These are phyloP conservation scores for Oxytorus armatus DNA, from an alignment of 2,888 invertebrate species.

Conservation along the genomic window DNA sequence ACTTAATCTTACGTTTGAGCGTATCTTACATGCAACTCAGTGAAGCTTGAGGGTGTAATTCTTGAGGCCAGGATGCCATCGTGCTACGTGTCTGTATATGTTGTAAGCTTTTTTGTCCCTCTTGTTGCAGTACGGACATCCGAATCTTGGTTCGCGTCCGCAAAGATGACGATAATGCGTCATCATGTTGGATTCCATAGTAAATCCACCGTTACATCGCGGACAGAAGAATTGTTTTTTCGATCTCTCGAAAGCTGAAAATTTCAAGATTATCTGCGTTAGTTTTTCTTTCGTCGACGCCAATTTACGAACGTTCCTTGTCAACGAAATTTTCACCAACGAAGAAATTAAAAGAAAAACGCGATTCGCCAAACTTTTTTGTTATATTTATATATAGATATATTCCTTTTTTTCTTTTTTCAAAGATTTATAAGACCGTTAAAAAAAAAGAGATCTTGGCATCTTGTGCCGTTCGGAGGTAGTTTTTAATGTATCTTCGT, in stretches of 20 bases:
- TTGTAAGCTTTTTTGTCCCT: slow-evolving; percentile 77
- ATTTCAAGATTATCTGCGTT: slow-evolving; percentile 41
- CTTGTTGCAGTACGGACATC: slow-evolving; percentile 78
- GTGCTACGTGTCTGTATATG: slow-evolving; percentile 77
- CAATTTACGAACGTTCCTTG: slow-evolving; percentile 19
- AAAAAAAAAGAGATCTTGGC: slow-evolving; percentile 34
- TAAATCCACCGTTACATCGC: slow-evolving; percentile 70
- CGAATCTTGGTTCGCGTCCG: slow-evolving; percentile 77
- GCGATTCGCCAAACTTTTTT: too few relatives aligned
- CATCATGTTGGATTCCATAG: slow-evolving; percentile 77
- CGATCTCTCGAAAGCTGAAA: slow-evolving; percentile 63
- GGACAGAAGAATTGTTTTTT: slow-evolving; percentile 68
- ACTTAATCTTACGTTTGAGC: slow-evolving; percentile 22
- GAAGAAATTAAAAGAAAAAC: too few relatives aligned
- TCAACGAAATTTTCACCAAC: not conserved
- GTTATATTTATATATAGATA: slow-evolving; percentile 6
- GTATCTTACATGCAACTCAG: slow-evolving; percentile 63
- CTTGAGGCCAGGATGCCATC: slow-evolving; percentile 73
- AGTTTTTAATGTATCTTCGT: slow-evolving; percentile 52
- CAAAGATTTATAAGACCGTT: slow-evolving; percentile 19
- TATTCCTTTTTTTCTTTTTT: slow-evolving; percentile 24
- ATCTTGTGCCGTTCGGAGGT: slow-evolving; percentile 46
- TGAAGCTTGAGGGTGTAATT: slow-evolving; percentile 71
- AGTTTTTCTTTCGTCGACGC: slow-evolving; percentile 10
- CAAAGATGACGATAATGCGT: slow-evolving; percentile 77